These are phyloP conservation scores for Ptilodon capucinus DNA, from an alignment of 2,888 invertebrate species.

Conservation along the genomic window DNA sequence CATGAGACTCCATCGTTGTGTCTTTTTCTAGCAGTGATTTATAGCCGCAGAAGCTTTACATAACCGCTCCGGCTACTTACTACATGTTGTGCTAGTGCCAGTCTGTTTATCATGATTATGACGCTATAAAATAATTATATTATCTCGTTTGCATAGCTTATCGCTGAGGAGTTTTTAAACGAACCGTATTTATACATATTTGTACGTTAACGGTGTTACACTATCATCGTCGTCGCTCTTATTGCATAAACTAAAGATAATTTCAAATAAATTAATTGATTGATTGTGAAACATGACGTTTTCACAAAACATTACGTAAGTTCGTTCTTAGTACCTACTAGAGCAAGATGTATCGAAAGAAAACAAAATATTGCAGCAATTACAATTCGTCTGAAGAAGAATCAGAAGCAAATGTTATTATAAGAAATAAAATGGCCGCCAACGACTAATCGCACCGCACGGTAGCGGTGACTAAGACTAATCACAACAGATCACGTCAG, in stretches of 20 bases:
- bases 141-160: conserved; percentile 54
- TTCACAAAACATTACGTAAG: no score
- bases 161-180: conserved; percentile 31
- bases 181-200: conserved; percentile 3
- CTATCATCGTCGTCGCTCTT: neutral
- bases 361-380: no score
- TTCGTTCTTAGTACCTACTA: no score
- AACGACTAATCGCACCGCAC: neutral
- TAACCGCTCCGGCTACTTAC: conserved; percentile 62
- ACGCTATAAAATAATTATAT: conserved; percentile 69
- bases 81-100: conserved; percentile 55
- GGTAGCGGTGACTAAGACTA: neutral
- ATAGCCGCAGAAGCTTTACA: conserved; percentile 61
- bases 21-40: conserved; percentile 65
- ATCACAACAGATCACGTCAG: neutral
- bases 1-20: neutral
- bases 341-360: no score
- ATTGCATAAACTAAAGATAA: neutral
- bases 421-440: neutral
- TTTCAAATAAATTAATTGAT: no score
- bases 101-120: conserved; percentile 67
- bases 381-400: no score
- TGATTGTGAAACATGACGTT: no score
- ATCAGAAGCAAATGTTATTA: no score
- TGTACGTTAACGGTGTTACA: neutral